phyloP scores from a whole-genome alignment of 1,140 invertebrate genomes.

The Anastrepha obliqua region DNA sequence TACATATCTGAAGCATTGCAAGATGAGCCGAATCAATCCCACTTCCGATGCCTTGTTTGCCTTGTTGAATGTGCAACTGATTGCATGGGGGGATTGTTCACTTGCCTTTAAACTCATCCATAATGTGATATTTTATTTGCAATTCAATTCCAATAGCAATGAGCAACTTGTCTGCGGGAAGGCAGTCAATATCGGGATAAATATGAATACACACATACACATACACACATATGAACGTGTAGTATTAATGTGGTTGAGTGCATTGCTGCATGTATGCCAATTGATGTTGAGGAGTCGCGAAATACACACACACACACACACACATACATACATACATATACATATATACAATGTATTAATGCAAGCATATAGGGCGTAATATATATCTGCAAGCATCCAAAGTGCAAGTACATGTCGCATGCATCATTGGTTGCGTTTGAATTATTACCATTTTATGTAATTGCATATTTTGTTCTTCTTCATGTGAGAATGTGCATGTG shows the following conservation, averaged over 20 bases:
- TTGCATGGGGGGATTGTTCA: neutral
- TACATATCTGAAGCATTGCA: too few species aligned
- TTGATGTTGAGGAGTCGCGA: neutral
- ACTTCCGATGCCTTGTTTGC: constrained; percentile 15
- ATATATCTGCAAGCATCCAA: neutral
- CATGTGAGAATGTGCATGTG: neutral
- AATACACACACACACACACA: neutral
- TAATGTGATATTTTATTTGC: constrained; percentile 45
- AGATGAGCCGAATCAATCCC: neutral
- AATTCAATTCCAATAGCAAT: constrained; percentile 11
- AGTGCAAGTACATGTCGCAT: constrained; percentile 38
- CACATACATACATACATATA: neutral
- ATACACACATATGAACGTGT: neutral
- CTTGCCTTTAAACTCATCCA: constrained; percentile 14
- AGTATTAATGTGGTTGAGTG: constrained; percentile 1
- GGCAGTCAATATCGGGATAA: neutral
- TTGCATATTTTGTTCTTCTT: neutral
- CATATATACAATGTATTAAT: too few species aligned
- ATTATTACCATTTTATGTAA: constrained; percentile 42
- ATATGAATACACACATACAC: neutral
- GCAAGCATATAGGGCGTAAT: neutral
- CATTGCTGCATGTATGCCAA: neutral
- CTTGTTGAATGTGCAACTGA: constrained; percentile 39
- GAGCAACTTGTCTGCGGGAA: constrained; percentile 3
- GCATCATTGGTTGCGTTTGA: constrained; percentile 29